Percentiles rank a stretch among this genome's conserved stretches.
Conservation (phyloP, 64 coral and sea anemone species). For the Orbicella faveolata region DNA sequence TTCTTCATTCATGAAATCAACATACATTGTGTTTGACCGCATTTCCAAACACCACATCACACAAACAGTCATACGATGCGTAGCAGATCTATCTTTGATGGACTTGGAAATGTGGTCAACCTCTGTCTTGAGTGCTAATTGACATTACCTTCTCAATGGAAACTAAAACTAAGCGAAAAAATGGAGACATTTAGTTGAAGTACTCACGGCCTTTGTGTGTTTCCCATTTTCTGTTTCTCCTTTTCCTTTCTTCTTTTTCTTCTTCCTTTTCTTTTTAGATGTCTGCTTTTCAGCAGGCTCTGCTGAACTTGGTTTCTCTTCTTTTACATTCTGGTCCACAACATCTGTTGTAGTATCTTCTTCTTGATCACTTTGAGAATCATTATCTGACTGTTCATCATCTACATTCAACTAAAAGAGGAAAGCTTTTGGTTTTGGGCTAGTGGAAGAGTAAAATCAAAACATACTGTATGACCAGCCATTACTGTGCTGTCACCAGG, state of each 20-base stretch:
- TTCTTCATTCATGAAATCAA: too few species aligned
- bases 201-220: background rate
- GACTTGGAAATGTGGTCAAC: too few species aligned
- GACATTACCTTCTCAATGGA: too few species aligned
- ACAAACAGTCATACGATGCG: too few species aligned
- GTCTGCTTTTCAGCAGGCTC: background rate
- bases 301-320: background rate
- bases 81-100: too few species aligned
- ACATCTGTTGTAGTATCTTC: background rate
- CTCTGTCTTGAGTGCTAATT: too few species aligned
- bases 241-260: slow-evolving; percentile 48
- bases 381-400: slow-evolving; percentile 6
- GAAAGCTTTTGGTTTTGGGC: background rate
- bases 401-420: slow-evolving; percentile 27
- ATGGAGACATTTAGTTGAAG: background rate
- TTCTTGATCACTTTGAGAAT: slow-evolving; percentile 34
- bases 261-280: slow-evolving; percentile 41
- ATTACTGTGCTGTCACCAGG: too few species aligned
- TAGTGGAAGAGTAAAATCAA: too few species aligned
- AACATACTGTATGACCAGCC: too few species aligned
- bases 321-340: background rate
- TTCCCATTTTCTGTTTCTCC: slow-evolving; percentile 7
- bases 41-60: too few species aligned
- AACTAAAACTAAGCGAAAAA: too few species aligned
- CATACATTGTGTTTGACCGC: too few species aligned